Conservation (phyloP, 2,797 vertebrate genomes). For the Cygnus olor region DNA sequence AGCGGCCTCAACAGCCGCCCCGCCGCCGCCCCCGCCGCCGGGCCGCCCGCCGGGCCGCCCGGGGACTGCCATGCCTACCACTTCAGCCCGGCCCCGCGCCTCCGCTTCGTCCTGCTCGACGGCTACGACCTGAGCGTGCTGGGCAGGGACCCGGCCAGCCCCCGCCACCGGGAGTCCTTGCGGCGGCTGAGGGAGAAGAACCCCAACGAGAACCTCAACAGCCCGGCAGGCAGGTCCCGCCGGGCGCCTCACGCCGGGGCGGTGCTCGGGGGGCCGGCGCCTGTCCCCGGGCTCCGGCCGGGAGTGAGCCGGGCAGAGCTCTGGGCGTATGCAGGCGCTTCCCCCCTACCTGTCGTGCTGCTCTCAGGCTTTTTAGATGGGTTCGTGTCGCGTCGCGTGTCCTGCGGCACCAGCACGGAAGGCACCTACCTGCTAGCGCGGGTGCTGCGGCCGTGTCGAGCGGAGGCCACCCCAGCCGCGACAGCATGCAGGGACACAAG, state of each 20-base stretch:
- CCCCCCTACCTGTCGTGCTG: background rate
- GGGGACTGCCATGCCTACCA: constrained; percentile 84
- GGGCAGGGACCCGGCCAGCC: constrained; percentile 81
- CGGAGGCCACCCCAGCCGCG: background rate
- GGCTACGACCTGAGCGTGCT: constrained; percentile 88
- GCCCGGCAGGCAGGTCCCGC: constrained; percentile 85
- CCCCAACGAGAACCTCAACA: constrained; percentile 86
- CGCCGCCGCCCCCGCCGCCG: background rate
- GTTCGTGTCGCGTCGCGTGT: background rate
- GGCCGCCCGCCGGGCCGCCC: background rate
- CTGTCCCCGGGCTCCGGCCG: background rate
- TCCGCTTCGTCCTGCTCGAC: constrained; percentile 89
- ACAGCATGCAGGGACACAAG: fast-evolving
- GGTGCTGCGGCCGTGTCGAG: fast-evolving
- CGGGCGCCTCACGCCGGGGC: too few relatives aligned
- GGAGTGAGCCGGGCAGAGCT: too few relatives aligned
- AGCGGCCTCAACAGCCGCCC: constrained; percentile 82
- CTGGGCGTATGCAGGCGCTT: background rate
- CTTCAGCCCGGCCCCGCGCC: constrained; percentile 84
- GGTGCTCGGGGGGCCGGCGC: background rate
- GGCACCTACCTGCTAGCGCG: background rate
- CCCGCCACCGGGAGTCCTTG: constrained; percentile 79
- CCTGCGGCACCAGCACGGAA: background rate
- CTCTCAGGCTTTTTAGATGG: background rate
- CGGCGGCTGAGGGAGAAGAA: constrained; percentile 83